These are phyloP conservation scores for Enhydra lutris DNA, from an alignment of 2,113 vertebrate species.

Conservation along the genomic window DNA sequence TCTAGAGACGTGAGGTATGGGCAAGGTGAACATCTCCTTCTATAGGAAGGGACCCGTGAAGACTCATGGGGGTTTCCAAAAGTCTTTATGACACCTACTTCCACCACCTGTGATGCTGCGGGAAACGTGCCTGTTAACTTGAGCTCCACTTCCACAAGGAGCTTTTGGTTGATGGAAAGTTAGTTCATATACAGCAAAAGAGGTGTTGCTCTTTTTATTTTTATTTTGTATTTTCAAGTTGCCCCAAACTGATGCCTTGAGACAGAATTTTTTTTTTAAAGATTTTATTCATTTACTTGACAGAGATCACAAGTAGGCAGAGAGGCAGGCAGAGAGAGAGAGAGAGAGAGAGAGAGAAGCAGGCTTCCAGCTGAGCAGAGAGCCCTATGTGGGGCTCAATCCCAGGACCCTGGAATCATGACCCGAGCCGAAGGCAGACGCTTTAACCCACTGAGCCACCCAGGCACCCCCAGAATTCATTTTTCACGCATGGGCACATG, in stretches of 20 bases:
- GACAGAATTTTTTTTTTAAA: background rate
- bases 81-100: background rate
- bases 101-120: background rate
- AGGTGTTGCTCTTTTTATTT: background rate
- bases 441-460: too few species aligned
- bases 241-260: background rate
- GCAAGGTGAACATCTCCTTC: background rate
- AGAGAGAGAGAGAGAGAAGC: too few species aligned
- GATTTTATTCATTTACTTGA: too few species aligned
- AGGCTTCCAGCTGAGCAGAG: too few species aligned
- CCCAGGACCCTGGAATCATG: too few species aligned
- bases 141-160: background rate
- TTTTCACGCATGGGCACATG: background rate
- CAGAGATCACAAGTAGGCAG: too few species aligned
- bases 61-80: background rate
- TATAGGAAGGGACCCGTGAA: background rate
- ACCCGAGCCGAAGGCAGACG: too few species aligned
- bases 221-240: background rate
- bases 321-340: too few species aligned
- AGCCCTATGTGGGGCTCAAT: too few species aligned
- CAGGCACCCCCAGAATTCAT: background rate
- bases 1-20: background rate
- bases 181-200: background rate
- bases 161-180: background rate
- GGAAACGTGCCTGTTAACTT: background rate